Percentiles rank a stretch among this genome's conserved stretches.
These are phyloP conservation scores for Choreutis nemorana DNA, from an alignment of 2,888 invertebrate species.

Conservation along the genomic window DNA sequence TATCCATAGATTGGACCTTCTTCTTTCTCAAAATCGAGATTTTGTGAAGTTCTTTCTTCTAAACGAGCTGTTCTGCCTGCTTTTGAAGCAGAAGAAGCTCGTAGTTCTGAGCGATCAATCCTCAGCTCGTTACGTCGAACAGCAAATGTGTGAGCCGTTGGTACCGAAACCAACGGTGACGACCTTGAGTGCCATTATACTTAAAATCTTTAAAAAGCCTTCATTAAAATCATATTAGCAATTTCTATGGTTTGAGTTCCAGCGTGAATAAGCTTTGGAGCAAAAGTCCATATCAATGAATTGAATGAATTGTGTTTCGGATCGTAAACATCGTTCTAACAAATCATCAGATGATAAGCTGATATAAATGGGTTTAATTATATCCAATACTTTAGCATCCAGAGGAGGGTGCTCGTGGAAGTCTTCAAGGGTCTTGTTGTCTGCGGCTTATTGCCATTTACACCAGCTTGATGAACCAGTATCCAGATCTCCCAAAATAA, in stretches of 20 bases:
- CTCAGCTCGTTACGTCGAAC: constrained; percentile 1
- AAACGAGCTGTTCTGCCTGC: constrained; percentile 2
- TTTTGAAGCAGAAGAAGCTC: constrained; percentile 2
- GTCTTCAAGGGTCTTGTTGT: constrained; percentile 2
- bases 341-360: constrained; percentile 5
- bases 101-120: neutral
- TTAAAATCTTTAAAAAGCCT: neutral
- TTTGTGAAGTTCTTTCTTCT: constrained; percentile 1
- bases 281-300: too few species aligned
- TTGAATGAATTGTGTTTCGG: too few species aligned
- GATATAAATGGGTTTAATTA: constrained; percentile 3
- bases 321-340: constrained; percentile 3
- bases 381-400: constrained; percentile 2
- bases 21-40: neutral
- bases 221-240: too few species aligned
- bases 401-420: constrained; percentile 3
- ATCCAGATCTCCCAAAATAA: too few species aligned
- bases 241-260: too few species aligned
- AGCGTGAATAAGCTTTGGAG: too few species aligned
- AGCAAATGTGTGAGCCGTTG: constrained; percentile 1
- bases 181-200: neutral
- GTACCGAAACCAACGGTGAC: constrained; percentile 2
- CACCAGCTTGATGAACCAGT: constrained; percentile 4
- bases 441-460: constrained; percentile 5
- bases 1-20: constrained; percentile 4